These are phyloP conservation scores for Dinomys branickii DNA, from an alignment of 2,113 vertebrate species.

Conservation along the genomic window DNA sequence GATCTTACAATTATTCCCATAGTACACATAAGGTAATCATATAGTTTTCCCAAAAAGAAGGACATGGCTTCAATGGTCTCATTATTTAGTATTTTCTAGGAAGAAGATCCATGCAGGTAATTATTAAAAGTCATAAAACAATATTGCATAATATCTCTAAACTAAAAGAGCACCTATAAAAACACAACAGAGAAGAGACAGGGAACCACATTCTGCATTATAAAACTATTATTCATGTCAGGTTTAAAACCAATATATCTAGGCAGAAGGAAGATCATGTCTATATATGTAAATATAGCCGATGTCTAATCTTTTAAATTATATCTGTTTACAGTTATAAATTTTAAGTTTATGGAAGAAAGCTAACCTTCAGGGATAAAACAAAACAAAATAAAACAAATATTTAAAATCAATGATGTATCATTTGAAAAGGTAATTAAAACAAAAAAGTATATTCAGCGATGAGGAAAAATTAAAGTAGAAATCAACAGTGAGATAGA, in stretches of 20 bases:
- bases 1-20: neutral
- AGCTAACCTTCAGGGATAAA: neutral
- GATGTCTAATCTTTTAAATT: neutral
- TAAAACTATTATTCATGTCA: neutral
- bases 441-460: neutral
- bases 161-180: neutral
- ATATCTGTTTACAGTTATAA: neutral
- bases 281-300: neutral
- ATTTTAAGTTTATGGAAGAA: neutral
- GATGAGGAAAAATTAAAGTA: neutral
- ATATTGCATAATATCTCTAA: neutral
- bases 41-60: neutral
- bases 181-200: neutral
- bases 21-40: neutral
- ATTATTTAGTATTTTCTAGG: neutral
- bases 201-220: neutral
- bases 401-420: neutral
- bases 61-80: neutral
- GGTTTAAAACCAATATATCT: neutral
- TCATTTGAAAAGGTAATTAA: neutral
- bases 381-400: neutral
- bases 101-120: neutral
- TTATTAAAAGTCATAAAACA: neutral
- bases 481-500: neutral
- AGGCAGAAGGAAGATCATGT: neutral